These are phyloP conservation scores for Dromas ardeola DNA, from an alignment of 2,113 vertebrate genomes.

Conservation along the genomic window DNA sequence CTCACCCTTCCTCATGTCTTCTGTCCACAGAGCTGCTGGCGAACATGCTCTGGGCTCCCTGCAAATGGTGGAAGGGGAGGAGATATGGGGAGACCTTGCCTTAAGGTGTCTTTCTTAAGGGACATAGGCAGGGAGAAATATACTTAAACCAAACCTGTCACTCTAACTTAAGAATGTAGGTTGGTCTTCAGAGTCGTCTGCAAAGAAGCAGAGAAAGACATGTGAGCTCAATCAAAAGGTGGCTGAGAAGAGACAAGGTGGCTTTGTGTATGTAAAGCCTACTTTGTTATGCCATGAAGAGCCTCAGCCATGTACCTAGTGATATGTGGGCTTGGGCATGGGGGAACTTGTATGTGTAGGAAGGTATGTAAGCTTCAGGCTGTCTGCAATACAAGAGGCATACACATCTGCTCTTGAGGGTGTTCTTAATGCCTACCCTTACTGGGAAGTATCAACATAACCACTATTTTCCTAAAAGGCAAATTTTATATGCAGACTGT, in stretches of 20 bases:
- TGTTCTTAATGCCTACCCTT: background rate
- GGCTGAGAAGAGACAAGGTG: background rate
- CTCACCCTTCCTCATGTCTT: background rate
- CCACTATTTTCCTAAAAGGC: background rate
- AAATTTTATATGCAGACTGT: background rate
- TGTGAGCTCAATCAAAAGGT: background rate
- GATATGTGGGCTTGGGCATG: accelerated
- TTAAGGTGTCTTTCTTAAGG: background rate
- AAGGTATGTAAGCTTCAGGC: background rate
- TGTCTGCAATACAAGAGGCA: background rate
- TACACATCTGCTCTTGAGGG: background rate
- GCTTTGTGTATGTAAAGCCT: background rate
- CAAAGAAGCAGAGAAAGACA: background rate
- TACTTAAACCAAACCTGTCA: background rate
- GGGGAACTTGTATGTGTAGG: background rate
- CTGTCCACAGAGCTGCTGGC: background rate
- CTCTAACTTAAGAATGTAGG: background rate
- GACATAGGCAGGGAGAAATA: background rate
- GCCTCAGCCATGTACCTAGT: accelerated
- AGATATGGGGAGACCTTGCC: background rate
- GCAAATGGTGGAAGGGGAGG: background rate
- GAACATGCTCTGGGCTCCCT: background rate
- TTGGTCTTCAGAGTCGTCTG: background rate
- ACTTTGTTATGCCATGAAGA: background rate
- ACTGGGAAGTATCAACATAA: background rate